Evolutionary conservation across 1,140 invertebrate species (phyloP).

Genomic region (Rhagoletis zephyria): DNA sequence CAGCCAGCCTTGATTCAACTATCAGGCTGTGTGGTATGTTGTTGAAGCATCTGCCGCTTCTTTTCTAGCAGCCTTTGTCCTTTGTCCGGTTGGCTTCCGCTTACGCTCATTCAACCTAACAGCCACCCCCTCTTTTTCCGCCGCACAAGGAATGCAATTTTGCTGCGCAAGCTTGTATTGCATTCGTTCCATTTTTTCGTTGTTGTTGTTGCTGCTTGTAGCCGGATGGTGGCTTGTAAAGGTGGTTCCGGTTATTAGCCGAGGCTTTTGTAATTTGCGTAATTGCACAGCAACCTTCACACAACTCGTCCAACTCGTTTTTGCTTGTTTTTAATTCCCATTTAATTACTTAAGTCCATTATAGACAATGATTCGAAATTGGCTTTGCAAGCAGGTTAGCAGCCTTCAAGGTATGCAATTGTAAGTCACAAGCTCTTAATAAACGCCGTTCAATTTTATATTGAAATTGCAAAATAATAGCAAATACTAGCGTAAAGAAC

Average conservation of each 20-base stretch:
- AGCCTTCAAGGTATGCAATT: not conserved
- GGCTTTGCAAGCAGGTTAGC: not conserved
- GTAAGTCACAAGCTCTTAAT: not conserved
- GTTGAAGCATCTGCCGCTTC: not conserved
- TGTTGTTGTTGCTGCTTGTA: not conserved
- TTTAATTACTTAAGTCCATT: constrained; percentile 42
- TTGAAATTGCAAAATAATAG: not conserved
- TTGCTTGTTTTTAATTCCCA: not conserved
- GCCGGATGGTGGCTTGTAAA: constrained; percentile 40
- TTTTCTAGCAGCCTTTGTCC: constrained; percentile 9
- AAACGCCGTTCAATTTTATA: not conserved
- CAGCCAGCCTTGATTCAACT: constrained; percentile 24
- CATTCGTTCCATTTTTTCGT: not conserved
- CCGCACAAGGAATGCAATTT: not conserved
- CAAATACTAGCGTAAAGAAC: not conserved
- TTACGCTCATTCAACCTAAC: constrained; percentile 14
- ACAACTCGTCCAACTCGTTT: constrained; percentile 12
- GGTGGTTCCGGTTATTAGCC: constrained; percentile 49
- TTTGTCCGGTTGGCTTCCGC: constrained; percentile 43
- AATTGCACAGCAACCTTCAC: constrained; percentile 46
- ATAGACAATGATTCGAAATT: constrained; percentile 37
- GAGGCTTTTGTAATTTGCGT: constrained; percentile 50
- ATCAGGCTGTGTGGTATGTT: not conserved
- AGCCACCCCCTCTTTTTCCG: not conserved
- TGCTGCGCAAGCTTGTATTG: not conserved